Percentiles rank a stretch among this genome's conserved stretches.
Conservation (phyloP, 2,797 vertebrate species). For the Rhinoraja longicauda region DNA sequence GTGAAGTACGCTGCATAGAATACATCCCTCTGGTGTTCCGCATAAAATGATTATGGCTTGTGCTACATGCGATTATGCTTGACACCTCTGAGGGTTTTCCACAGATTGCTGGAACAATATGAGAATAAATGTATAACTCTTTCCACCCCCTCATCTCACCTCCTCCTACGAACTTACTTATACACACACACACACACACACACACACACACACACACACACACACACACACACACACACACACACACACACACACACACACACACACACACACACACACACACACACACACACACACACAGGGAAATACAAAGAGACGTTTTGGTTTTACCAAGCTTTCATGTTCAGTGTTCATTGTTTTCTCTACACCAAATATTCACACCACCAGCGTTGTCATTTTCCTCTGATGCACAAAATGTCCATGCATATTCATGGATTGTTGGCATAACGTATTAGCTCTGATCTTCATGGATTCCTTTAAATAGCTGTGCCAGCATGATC, state of each 20-base stretch:
- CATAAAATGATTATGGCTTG: constrained; percentile 29
- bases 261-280: neutral
- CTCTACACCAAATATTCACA: neutral
- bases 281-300: neutral
- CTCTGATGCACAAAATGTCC: neutral
- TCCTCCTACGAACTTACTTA: neutral
- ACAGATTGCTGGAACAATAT: neutral
- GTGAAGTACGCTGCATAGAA: constrained; percentile 5
- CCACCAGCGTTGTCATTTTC: neutral
- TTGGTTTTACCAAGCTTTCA: neutral
- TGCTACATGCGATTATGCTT: neutral
- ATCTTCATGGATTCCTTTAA: neutral
- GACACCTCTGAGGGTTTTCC: neutral
- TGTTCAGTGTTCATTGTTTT: neutral
- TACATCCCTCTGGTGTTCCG: neutral
- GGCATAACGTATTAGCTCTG: too few relatives aligned
- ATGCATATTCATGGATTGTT: neutral
- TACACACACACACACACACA: neutral
- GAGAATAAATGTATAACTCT: neutral
- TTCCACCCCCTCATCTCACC: neutral
- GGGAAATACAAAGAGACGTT: too few relatives aligned
- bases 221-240: neutral
- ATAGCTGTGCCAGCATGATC: neutral
- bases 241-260: neutral
- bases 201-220: neutral